phyloP scores from a whole-genome alignment of 2,797 vertebrate genomes.

The Acropternis orthonyx region DNA sequence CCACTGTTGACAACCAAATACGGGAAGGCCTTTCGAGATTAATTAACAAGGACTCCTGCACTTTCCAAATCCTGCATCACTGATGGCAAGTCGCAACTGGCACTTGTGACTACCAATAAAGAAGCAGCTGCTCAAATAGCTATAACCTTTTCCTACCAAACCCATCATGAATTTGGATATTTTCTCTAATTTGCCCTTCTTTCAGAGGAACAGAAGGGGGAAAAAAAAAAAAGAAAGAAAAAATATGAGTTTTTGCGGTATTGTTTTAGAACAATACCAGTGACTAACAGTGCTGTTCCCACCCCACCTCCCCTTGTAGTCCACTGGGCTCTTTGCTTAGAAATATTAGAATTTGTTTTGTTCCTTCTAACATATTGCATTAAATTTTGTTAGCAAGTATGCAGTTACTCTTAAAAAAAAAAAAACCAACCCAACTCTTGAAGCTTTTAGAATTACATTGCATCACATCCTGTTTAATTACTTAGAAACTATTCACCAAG shows the following conservation, averaged over 20 bases:
- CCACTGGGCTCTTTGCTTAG: not conserved
- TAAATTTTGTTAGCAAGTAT: not conserved
- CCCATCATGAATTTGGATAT: not conserved
- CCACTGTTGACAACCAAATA: not conserved
- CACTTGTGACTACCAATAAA: not conserved
- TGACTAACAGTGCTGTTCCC: not conserved
- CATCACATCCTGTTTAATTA: not conserved
- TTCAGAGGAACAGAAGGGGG: not conserved
- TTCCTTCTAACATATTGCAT: not conserved
- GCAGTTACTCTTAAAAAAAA: not conserved
- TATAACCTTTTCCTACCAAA: not conserved
- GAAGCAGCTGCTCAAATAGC: not conserved
- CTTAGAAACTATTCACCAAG: not conserved
- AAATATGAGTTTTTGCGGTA: not conserved
- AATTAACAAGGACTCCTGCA: not conserved
- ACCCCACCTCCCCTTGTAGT: not conserved
- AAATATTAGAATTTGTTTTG: not conserved
- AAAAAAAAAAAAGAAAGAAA: not conserved
- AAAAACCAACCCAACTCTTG: not conserved
- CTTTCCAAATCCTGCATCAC: not conserved
- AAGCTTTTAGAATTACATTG: not conserved
- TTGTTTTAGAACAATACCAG: slow-evolving; percentile 39
- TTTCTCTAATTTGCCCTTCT: not conserved
- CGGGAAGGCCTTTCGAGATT: not conserved
- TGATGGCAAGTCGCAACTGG: not conserved